Evolutionary conservation across 2,113 vertebrate genomes (phyloP), one percentile per base, ranked within the genome.

Genomic region (Ardeotis arabs): DNA sequence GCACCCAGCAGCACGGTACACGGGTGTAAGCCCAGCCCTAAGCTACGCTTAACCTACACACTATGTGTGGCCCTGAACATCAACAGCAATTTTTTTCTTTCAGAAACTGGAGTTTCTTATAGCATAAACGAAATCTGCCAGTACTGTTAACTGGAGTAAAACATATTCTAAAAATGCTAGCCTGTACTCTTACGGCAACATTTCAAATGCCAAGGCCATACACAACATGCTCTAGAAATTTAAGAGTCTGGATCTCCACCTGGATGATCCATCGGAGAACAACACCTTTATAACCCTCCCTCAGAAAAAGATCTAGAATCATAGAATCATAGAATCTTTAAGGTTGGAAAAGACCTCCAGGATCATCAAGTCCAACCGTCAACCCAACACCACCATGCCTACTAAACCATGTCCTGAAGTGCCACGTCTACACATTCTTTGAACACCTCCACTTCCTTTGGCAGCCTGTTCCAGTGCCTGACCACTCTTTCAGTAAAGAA

Each of bases 1-100:
- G 45, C 50, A 67, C 8, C 3, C 18, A 90, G 27, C 6, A 9
- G 14, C 45, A 80, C 18, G 2, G 0, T 3, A 66, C 10, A 1
- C 1, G 15, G n/a, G 4, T 37, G 10, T 12, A 75, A 94, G 22
- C 39, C 16, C 49, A 93, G 35, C 8, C 2, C 16, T 31, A 59
- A 79, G 10, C 13, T 72, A 44, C 29, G 16, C 21, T 64, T 73
- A 52, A 4, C 9, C 64, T 68, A 56, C 3, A 44, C 5, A 3
- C 39, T 21, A 82, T 2, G 17, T 18, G 24, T 10, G 11, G 1
- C 47, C 28, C 44, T 63, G 44, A 64, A 84, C 44, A 31, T 23
- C 59, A 56, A 11, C 14, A 64, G 31, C 9, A 25, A 22, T 35
- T 89, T 91, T 44, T 44, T 89, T n/a, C 12, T 79, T 94, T 91